phyloP scores from a whole-genome alignment of 2,888 invertebrate species.

The Andrena hattorfiana region DNA sequence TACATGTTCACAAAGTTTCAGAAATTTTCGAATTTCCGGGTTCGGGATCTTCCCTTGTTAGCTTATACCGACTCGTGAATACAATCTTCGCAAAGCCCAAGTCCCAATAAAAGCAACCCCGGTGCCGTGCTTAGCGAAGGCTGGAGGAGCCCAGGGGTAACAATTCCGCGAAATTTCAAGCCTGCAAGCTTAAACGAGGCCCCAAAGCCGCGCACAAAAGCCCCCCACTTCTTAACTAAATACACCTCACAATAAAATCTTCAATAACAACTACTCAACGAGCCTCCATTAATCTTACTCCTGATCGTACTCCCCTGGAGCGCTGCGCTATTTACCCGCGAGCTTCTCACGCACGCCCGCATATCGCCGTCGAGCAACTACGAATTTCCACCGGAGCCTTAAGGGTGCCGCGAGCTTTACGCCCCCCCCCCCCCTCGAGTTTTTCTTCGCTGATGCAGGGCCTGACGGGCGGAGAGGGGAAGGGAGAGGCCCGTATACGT shows the following conservation, averaged over 20 bases:
- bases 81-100: too few relatives aligned
- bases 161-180: too few relatives aligned
- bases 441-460: constrained; percentile 28
- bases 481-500: constrained; percentile 51
- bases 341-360: constrained; percentile 31
- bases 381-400: constrained; percentile 10
- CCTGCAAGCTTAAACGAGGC: too few relatives aligned
- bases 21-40: too few relatives aligned
- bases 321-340: constrained; percentile 13
- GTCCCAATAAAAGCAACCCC: too few relatives aligned
- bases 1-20: too few relatives aligned
- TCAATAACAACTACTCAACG: constrained; percentile 11
- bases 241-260: neutral
- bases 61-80: too few relatives aligned
- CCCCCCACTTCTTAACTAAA: too few relatives aligned
- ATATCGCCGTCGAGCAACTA: constrained; percentile 12
- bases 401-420: constrained; percentile 24
- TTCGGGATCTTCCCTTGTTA: too few relatives aligned
- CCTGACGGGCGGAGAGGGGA: neutral
- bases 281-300: constrained; percentile 21
- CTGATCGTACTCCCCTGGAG: neutral
- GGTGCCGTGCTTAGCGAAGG: too few relatives aligned
- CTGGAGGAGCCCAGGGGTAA: too few relatives aligned
- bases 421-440: neutral
- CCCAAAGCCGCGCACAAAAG: too few relatives aligned